A percentile compares a stretch with the other conserved stretches of the same genome.
Conservation (phyloP, 2,113 vertebrate genomes). For the Takifugu bimaculatus region DNA sequence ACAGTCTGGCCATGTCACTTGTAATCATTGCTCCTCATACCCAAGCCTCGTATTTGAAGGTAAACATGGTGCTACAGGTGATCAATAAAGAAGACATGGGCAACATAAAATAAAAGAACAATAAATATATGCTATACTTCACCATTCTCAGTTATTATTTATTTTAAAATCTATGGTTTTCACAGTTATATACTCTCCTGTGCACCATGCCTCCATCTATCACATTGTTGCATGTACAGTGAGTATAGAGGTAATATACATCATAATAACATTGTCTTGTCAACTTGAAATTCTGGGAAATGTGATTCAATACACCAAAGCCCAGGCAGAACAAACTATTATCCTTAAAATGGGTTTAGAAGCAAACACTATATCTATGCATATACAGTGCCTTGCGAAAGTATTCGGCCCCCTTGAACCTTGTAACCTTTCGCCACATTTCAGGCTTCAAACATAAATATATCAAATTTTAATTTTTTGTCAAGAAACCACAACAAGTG, state of each 20-base stretch:
- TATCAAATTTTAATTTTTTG: too few species aligned
- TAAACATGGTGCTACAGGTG: constrained; percentile 42
- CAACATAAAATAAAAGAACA: constrained; percentile 58
- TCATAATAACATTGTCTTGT: too few species aligned
- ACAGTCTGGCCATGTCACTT: constrained; percentile 31
- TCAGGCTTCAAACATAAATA: too few species aligned
- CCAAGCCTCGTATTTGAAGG: constrained; percentile 14
- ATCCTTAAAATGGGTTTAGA: neutral
- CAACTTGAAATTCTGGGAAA: too few species aligned
- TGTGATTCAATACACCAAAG: too few species aligned
- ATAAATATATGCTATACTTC: constrained; percentile 52
- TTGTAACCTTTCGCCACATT: too few species aligned
- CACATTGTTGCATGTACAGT: neutral
- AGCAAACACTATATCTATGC: too few species aligned
- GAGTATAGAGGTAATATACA: neutral
- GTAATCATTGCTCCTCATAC: constrained; percentile 44
- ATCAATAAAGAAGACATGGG: constrained; percentile 54
- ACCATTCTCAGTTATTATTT: constrained; percentile 38
- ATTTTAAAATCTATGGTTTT: constrained; percentile 10
- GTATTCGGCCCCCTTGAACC: too few species aligned
- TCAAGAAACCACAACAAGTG: too few species aligned
- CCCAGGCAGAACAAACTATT: neutral
- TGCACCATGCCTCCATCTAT: neutral
- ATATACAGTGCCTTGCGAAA: too few species aligned
- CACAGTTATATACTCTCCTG: neutral